These are phyloP conservation scores for Drosophila pandora DNA, from an alignment of 1,140 invertebrate species.

Conservation along the genomic window DNA sequence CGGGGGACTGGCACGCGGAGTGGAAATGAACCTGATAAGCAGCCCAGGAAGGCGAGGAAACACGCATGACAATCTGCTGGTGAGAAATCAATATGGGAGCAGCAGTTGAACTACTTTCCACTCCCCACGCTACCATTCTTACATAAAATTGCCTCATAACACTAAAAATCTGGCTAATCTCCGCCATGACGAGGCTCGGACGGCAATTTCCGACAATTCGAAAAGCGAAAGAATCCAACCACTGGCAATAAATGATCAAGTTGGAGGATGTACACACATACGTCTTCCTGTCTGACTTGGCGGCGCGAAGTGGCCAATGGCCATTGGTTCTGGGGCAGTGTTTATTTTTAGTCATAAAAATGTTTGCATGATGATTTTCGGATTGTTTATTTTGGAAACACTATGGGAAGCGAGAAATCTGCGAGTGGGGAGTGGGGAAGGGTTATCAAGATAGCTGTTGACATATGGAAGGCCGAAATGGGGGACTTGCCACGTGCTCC, in stretches of 20 bases:
- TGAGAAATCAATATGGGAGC: slow-evolving; percentile 62
- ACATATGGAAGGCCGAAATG: slow-evolving; percentile 38
- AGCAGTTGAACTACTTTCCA: slow-evolving; percentile 61
- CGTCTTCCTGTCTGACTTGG: background rate
- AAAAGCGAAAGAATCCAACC: slow-evolving; percentile 49
- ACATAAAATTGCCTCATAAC: slow-evolving; percentile 13
- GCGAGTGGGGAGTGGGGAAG: background rate
- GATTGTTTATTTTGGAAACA: slow-evolving; percentile 54
- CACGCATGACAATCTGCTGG: slow-evolving; percentile 53
- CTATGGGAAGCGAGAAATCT: background rate
- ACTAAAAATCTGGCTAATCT: slow-evolving; percentile 70
- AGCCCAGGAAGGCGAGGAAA: slow-evolving; percentile 26
- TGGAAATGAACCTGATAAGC: slow-evolving; percentile 64
- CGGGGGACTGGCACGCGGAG: slow-evolving; percentile 2
- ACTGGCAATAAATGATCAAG: slow-evolving; percentile 69
- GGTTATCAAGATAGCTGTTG: slow-evolving; percentile 17
- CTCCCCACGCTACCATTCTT: slow-evolving; percentile 12
- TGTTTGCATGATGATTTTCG: slow-evolving; percentile 63
- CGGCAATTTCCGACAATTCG: slow-evolving; percentile 57
- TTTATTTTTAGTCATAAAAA: slow-evolving; percentile 77
- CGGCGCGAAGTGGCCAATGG: slow-evolving; percentile 46
- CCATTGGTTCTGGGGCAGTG: slow-evolving; percentile 33
- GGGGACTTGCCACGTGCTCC: slow-evolving; percentile 17
- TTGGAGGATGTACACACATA: slow-evolving; percentile 17
- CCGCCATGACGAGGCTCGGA: slow-evolving; percentile 71